Conservation (phyloP, 2,797 vertebrate genomes). For the Tauraco hartlaubi region DNA sequence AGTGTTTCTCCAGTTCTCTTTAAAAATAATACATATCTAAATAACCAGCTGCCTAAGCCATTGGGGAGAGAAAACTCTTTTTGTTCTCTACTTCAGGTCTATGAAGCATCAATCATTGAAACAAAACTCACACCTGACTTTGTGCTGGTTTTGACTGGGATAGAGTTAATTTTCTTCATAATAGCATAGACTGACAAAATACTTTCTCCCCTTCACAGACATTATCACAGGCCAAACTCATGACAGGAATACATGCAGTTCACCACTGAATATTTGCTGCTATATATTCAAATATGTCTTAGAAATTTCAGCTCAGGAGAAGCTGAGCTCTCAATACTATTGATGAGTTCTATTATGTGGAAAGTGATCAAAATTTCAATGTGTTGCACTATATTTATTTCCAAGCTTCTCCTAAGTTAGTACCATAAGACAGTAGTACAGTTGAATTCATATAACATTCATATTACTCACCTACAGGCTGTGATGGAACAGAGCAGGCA, state of each 20-base stretch:
- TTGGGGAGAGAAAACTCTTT: not conserved
- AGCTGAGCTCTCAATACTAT: not conserved
- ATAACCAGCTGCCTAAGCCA: not conserved
- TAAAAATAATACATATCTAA: not conserved
- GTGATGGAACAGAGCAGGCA: not conserved
- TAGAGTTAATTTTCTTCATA: too few species aligned
- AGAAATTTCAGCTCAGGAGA: not conserved
- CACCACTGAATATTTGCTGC: not conserved
- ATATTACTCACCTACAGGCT: not conserved
- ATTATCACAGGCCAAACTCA: not conserved
- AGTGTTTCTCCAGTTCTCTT: not conserved
- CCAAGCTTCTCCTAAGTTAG: not conserved
- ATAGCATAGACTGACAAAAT: not conserved
- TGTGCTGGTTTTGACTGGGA: too few species aligned
- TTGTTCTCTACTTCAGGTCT: not conserved
- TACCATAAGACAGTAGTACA: not conserved
- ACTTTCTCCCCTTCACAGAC: not conserved
- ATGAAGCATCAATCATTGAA: not conserved
- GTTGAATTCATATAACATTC: not conserved
- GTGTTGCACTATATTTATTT: not conserved
- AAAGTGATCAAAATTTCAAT: not conserved
- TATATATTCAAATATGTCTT: not conserved
- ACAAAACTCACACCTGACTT: not conserved
- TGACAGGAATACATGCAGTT: not conserved
- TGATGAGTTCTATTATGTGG: not conserved